These are phyloP conservation scores for Tholera decimalis DNA, from an alignment of 2,888 invertebrate genomes.

Conservation along the genomic window DNA sequence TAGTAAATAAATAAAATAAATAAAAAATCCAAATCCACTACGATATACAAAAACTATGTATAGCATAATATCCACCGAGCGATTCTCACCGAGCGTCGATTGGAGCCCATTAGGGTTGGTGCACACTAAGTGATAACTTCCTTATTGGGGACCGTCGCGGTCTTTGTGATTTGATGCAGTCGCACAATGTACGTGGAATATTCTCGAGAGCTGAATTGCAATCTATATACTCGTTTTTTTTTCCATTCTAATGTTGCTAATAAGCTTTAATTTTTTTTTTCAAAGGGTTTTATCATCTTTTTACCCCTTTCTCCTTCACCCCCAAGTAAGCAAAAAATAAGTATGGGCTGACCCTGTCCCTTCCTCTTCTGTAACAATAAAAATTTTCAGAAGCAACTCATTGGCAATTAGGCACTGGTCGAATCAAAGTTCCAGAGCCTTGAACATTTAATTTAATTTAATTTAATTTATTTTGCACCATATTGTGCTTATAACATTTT, in stretches of 20 bases:
- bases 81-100: conserved; percentile 64
- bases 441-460: too few relatives aligned
- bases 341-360: too few relatives aligned
- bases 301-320: too few relatives aligned
- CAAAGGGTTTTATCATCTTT: too few relatives aligned
- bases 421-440: too few relatives aligned
- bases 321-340: too few relatives aligned
- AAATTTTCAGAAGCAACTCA: too few relatives aligned
- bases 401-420: too few relatives aligned
- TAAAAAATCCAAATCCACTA: conserved; percentile 29
- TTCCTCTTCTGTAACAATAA: too few relatives aligned
- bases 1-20: neutral
- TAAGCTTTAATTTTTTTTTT: conserved; percentile 10
- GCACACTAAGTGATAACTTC: conserved; percentile 79
- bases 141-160: conserved; percentile 73
- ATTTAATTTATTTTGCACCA: too few relatives aligned
- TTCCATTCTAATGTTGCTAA: conserved; percentile 17
- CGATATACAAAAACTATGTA: conserved; percentile 3
- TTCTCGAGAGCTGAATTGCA: conserved; percentile 54
- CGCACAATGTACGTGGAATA: conserved; percentile 53
- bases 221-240: conserved; percentile 52
- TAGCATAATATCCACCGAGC: conserved; percentile 35
- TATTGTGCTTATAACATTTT: too few relatives aligned
- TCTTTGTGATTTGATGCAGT: conserved; percentile 73
- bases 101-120: conserved; percentile 70